Percentiles rank a stretch among this genome's conserved stretches.
These are phyloP conservation scores for Coptodon bakossiorum DNA, from an alignment of 2,113 vertebrate genomes.

Conservation along the genomic window DNA sequence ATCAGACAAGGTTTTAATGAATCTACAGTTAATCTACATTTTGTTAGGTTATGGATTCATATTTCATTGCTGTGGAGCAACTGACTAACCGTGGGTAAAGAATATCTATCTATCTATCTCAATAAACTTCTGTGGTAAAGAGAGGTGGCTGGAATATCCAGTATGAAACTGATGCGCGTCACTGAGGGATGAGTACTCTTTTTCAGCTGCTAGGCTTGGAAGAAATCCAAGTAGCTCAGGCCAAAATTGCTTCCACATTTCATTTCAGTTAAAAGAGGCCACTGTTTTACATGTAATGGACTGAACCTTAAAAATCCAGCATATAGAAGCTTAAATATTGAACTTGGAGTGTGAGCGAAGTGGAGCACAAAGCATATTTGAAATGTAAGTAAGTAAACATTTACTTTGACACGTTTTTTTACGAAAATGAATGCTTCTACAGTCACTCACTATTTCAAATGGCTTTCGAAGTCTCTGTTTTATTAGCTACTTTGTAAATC, in stretches of 20 bases:
- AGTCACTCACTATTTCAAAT: background rate
- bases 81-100: background rate
- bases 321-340: background rate
- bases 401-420: background rate
- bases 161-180: conserved; percentile 20
- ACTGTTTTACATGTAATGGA: background rate
- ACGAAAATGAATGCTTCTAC: background rate
- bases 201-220: conserved; percentile 51
- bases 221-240: conserved; percentile 3
- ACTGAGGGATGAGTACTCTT: conserved; percentile 29
- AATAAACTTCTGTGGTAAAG: conserved; percentile 28
- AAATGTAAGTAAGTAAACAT: background rate
- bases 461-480: background rate
- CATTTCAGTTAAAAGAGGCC: conserved; percentile 12
- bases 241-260: conserved; percentile 64
- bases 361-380: background rate
- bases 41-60: background rate
- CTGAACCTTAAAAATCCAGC: background rate
- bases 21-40: background rate
- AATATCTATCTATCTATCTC: background rate
- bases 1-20: background rate
- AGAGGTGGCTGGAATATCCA: conserved; percentile 29
- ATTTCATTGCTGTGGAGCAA: background rate
- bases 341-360: background rate
- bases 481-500: background rate